Base-by-base conservation (phyloP, 1,140 invertebrate species). In the Charaxes varanes region DNA sequence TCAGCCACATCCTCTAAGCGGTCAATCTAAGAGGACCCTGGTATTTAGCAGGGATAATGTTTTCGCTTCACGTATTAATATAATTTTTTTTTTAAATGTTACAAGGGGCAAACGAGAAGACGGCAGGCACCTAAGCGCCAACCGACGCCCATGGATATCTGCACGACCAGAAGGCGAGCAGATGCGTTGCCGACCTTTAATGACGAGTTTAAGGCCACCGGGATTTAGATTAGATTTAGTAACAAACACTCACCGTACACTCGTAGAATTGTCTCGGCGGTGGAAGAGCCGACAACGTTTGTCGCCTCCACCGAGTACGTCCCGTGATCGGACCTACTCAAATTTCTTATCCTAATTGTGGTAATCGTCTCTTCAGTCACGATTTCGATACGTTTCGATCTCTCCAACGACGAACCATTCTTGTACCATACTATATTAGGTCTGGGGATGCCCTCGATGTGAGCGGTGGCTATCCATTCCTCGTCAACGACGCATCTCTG, bases 181-280 rank as follows among this genome's bases (percentile, higher is more conserved):
- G n/a, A n/a, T n/a, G n/a, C n/a, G n/a, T n/a, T n/a, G n/a, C n/a
- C n/a, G n/a, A n/a, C n/a, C n/a, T n/a, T n/a, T n/a, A n/a, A n/a
- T n/a, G n/a, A n/a, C n/a, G n/a, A n/a, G n/a, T n/a, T n/a, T n/a
- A n/a, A n/a, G n/a, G n/a, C n/a, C n/a, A n/a, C n/a, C n/a, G n/a
- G n/a, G n/a, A n/a, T n/a, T n/a, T n/a, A n/a, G n/a, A n/a, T n/a
- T n/a, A n/a, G n/a, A n/a, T n/a, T n/a, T n/a, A n/a, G n/a, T n/a
- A n/a, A n/a, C n/a, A n/a, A n/a, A n/a, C n/a, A 11, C 85, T 81
- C 83, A 92, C 90, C 93, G 33, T 94, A 90, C n/a, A 97, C 93
- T 77, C 89, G 86, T 5, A 97, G 88, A 19, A 87, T 87, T 45
- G 94, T 81, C 56, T 94, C 92, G 5, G 90, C 81, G n/a, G 87